Conservation (phyloP, 2,888 invertebrate genomes). For the Mythimna vitellina region DNA sequence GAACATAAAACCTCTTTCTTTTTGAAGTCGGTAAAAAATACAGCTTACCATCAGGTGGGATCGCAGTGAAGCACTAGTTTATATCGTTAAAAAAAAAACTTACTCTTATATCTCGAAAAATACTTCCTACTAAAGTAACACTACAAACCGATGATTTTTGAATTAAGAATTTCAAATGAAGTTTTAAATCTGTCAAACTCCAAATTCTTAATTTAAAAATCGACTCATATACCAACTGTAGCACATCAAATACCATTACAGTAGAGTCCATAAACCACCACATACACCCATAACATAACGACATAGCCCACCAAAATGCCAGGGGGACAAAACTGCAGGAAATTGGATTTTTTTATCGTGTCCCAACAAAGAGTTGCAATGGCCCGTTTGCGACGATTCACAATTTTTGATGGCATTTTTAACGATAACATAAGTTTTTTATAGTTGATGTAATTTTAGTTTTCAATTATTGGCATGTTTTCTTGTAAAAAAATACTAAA, state of each 20-base stretch:
- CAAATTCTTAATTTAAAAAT: too few relatives aligned
- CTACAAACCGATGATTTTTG: too few relatives aligned
- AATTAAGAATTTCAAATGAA: too few relatives aligned
- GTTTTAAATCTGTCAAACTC: too few relatives aligned
- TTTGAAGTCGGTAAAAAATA: too few relatives aligned
- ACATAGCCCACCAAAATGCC: constrained; percentile 29
- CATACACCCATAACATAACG: constrained; percentile 20
- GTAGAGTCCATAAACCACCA: constrained; percentile 28
- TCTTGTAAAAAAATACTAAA: neutral
- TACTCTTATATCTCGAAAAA: too few relatives aligned
- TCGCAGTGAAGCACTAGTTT: too few relatives aligned
- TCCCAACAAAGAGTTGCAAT: constrained; percentile 59
- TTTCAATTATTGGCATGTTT: neutral
- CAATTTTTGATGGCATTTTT: constrained; percentile 60
- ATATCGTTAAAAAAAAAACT: too few relatives aligned
- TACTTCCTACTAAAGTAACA: too few relatives aligned
- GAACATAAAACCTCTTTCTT: too few relatives aligned
- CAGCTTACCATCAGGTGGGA: too few relatives aligned
- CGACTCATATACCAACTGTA: neutral
- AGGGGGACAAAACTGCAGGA: constrained; percentile 69
- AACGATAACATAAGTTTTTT: constrained; percentile 41
- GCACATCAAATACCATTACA: neutral
- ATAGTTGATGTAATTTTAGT: constrained; percentile 20
- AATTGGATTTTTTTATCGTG: constrained; percentile 76
- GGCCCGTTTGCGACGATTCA: constrained; percentile 49